Base-by-base conservation (phyloP, 2,888 invertebrate genomes). In the Tubulanus polymorphus region DNA sequence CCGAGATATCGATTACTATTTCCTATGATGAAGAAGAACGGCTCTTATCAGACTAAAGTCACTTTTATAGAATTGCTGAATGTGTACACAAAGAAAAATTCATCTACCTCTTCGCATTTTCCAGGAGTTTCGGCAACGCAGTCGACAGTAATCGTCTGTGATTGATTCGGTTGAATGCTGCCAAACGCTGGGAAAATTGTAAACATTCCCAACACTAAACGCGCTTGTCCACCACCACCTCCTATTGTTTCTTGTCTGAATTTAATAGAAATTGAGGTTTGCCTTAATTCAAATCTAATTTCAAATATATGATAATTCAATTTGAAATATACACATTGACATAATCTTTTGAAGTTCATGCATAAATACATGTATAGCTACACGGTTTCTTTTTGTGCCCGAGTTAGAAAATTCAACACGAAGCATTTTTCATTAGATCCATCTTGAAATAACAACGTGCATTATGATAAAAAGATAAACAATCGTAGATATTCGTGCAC, bases 131-230 rank as follows among this genome's bases (percentile, higher is more conserved):
- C 78, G 1, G 77, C 72, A 1, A 72, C 65, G 65, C 77, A 78
- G 52, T 79, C 79, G 1, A 79, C 75, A 12, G 70, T 73, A 54
- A 79, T 71, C 29, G 66, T 66, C 56, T 74, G 72, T 48, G 72
- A 72, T 20, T 70, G 70, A 48, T 72, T 71, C 6, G 75, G 71
- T 18, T 72, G 62, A 27, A 79, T 70, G 45, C 72, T 72, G 12
- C 74, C 76, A 63, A 71, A 71, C n/a, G 79, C 75, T 5, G 79
- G 79, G 64, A 67, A 74, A 32, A 79, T 66, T 23, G 70, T 72
- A 63, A 76, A 79, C 60, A 73, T 71, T 26, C 78, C 75, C n/a
- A 76, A 66, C 35, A 70, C 67, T 46, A 78, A 65, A 18, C 75
- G 67, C 1, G 74, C 69, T 66, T 76, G 76, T 37, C 71, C 71